Evolutionary conservation across 2,888 invertebrate genomes (phyloP).

Genomic region (Diloba caeruleocephala): DNA sequence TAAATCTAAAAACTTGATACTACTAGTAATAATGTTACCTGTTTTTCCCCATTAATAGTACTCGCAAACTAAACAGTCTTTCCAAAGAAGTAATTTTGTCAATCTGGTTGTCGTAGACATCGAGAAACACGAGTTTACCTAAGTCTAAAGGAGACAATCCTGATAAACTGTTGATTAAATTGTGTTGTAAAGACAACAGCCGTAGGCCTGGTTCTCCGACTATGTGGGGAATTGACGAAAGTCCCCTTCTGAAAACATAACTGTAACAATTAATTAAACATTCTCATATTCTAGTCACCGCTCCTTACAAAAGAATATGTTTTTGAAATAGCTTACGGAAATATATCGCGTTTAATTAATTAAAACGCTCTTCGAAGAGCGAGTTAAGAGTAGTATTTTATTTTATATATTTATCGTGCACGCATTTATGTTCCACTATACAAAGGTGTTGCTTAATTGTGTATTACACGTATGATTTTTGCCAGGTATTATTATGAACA

Average conservation of each 20-base stretch:
- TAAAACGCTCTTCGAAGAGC: no score
- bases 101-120: conserved; percentile 98
- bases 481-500: no score
- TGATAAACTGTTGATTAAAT: conserved; percentile 94
- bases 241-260: conserved; percentile 90
- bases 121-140: conserved; percentile 95
- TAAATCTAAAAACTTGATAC: not conserved
- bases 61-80: conserved; percentile 93
- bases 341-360: no score
- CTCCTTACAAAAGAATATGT: no score
- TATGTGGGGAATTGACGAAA: conserved; percentile 95
- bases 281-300: no score
- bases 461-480: no score
- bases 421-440: no score
- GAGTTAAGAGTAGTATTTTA: no score
- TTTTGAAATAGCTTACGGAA: no score
- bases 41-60: conserved; percentile 97
- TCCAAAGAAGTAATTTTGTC: conserved; percentile 95
- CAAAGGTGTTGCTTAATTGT: no score
- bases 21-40: conserved; percentile 84
- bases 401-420: no score
- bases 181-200: conserved; percentile 97
- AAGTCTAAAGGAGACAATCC: conserved; percentile 89
- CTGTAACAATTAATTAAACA: not conserved
- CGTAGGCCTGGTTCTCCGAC: conserved; percentile 94